phyloP scores from a whole-genome alignment of 2,888 invertebrate genomes.

The Trichopria drosophilae region DNA sequence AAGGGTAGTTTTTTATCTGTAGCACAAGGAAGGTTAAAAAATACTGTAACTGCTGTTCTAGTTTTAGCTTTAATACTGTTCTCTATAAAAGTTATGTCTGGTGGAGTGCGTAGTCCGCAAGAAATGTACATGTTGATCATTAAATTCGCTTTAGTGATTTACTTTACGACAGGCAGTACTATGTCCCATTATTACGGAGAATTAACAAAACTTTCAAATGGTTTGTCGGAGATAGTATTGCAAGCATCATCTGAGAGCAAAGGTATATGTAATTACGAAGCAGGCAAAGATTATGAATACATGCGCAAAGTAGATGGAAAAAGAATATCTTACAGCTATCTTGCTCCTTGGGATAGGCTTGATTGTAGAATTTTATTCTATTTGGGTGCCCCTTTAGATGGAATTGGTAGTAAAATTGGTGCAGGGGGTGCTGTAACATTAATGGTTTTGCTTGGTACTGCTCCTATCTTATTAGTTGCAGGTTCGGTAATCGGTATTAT shows the following conservation, averaged over 20 bases:
- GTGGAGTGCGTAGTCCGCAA: slow-evolving; percentile 20
- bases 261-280: slow-evolving; percentile 28
- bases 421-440: slow-evolving; percentile 27
- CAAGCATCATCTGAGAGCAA: slow-evolving; percentile 24
- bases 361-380: slow-evolving; percentile 26
- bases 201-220: slow-evolving; percentile 26
- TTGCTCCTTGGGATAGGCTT: slow-evolving; percentile 28
- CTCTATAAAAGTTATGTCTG: slow-evolving; percentile 24
- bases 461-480: slow-evolving; percentile 27
- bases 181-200: slow-evolving; percentile 27
- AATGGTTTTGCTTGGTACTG: slow-evolving; percentile 27
- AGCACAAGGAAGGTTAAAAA: slow-evolving; percentile 20
- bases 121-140: slow-evolving; percentile 25
- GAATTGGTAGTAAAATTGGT: slow-evolving; percentile 27
- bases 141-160: slow-evolving; percentile 25
- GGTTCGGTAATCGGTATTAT: slow-evolving; percentile 26
- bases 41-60: slow-evolving; percentile 21
- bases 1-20: slow-evolving; percentile 17
- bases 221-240: slow-evolving; percentile 27
- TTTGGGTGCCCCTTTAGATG: slow-evolving; percentile 25
- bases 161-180: slow-evolving; percentile 24
- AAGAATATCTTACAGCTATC: slow-evolving; percentile 22
- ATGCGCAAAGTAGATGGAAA: too few relatives aligned
- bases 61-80: slow-evolving; percentile 21
- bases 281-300: slow-evolving; percentile 23